Percentiles rank a stretch among this genome's conserved stretches.
phyloP scores from a whole-genome alignment of 2,888 invertebrate genomes.

The Eupithecia inturbata region DNA sequence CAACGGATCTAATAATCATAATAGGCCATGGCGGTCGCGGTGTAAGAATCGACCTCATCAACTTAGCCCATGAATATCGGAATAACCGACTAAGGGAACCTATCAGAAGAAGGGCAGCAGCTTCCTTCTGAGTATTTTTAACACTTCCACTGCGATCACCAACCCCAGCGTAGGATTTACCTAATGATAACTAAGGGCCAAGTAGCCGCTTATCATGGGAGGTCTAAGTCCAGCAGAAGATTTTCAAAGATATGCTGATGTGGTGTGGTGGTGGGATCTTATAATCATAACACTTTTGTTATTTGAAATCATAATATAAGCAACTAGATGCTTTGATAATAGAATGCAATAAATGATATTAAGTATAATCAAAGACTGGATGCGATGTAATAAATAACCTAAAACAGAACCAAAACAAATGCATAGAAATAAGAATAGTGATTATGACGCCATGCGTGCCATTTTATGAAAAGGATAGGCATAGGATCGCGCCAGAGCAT shows the following conservation, averaged over 20 bases:
- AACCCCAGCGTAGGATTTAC: not conserved
- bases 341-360: too few relatives aligned
- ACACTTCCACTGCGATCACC: not conserved
- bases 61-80: not conserved
- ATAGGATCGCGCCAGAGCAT: too few relatives aligned
- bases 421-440: not conserved
- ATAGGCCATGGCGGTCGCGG: not conserved
- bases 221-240: not conserved
- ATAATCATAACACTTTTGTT: not conserved
- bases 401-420: not conserved
- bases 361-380: not conserved
- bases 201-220: not conserved
- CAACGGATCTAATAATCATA: not conserved
- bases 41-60: not conserved
- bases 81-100: not conserved
- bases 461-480: too few relatives aligned
- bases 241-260: not conserved
- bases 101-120: not conserved
- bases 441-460: too few relatives aligned
- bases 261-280: not conserved
- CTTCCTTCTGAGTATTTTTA: not conserved
- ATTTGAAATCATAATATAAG: conserved; percentile 2
- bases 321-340: not conserved
- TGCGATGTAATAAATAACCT: not conserved
- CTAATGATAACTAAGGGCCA: not conserved